phyloP scores from a whole-genome alignment of 2,888 invertebrate genomes.

The Gymnosoma rotundatum region DNA sequence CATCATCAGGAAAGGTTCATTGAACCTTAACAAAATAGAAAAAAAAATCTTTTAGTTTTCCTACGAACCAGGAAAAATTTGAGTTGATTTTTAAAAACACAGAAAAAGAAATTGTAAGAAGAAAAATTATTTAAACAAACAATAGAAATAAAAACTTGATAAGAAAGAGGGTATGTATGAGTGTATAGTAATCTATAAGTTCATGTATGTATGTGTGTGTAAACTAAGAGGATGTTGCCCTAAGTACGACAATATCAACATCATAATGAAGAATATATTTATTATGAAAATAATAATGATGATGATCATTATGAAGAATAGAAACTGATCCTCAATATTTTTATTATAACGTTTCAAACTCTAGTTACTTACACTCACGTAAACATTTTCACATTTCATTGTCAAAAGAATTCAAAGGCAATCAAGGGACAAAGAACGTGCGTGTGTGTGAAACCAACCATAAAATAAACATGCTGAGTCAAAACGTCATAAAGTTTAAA shows the following conservation, averaged over 20 bases:
- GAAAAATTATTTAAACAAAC: conserved; percentile 38
- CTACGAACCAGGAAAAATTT: conserved; percentile 42
- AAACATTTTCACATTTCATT: background rate
- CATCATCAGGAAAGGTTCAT: conserved; percentile 44
- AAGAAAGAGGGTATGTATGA: conserved; percentile 3
- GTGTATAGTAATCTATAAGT: background rate
- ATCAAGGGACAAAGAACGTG: conserved; percentile 41
- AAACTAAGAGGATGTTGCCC: conserved; percentile 64
- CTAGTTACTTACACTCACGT: background rate
- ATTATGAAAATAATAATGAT: background rate
- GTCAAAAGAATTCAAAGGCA: conserved; percentile 1
- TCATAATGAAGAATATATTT: conserved; percentile 24
- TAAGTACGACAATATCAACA: conserved; percentile 55
- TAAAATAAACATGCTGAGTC: conserved; percentile 62
- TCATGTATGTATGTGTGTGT: background rate
- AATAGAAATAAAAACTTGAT: conserved; percentile 36
- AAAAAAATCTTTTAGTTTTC: conserved; percentile 30
- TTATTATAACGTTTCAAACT: conserved; percentile 14
- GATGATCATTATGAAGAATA: conserved; percentile 31
- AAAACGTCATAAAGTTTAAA: conserved; percentile 66
- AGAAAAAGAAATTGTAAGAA: conserved; percentile 7
- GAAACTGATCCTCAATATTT: conserved; percentile 60
- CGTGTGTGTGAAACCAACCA: conserved; percentile 34
- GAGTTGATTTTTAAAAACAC: conserved; percentile 17
- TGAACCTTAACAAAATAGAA: conserved; percentile 44